phyloP scores from a whole-genome alignment of 2,888 invertebrate species.

The Uloborus plumipes region DNA sequence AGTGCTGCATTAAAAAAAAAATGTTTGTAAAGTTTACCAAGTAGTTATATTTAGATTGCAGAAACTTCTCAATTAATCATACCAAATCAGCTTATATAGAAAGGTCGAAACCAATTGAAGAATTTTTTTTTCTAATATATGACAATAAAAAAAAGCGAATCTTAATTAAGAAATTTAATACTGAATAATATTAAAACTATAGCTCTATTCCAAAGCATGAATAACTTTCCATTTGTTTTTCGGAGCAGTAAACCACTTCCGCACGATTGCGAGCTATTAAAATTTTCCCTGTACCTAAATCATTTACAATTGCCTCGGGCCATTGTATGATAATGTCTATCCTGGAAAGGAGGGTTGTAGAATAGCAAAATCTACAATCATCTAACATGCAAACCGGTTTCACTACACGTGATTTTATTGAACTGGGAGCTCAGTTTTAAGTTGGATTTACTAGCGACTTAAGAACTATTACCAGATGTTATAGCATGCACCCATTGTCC shows the following conservation, averaged over 20 bases:
- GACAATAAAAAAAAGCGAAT: too few relatives aligned
- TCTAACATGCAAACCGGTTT: conserved; percentile 47
- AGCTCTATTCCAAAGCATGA: too few relatives aligned
- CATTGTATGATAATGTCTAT: conserved; percentile 51
- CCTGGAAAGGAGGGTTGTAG: conserved; percentile 12
- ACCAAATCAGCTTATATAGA: too few relatives aligned
- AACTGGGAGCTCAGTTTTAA: conserved; percentile 13
- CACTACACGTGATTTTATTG: conserved; percentile 18
- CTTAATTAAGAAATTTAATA: too few relatives aligned
- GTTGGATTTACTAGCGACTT: conserved; percentile 50
- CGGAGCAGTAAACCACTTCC: conserved; percentile 20
- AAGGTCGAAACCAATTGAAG: too few relatives aligned
- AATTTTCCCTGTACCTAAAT: conserved; percentile 22
- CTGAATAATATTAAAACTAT: too few relatives aligned
- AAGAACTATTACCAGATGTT: conserved; percentile 39
- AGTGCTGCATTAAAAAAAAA: too few relatives aligned
- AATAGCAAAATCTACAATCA: conserved; percentile 30
- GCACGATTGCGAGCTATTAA: conserved; percentile 10
- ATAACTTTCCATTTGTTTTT: not conserved
- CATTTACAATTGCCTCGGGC: not conserved
- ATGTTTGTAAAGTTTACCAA: too few relatives aligned
- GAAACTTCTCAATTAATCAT: too few relatives aligned
- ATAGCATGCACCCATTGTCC: conserved; percentile 45
- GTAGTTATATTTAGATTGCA: too few relatives aligned
- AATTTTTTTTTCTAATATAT: too few relatives aligned